Evolutionary conservation across 2,113 vertebrate species (phyloP).

Genomic region (Sardina pilchardus): DNA sequence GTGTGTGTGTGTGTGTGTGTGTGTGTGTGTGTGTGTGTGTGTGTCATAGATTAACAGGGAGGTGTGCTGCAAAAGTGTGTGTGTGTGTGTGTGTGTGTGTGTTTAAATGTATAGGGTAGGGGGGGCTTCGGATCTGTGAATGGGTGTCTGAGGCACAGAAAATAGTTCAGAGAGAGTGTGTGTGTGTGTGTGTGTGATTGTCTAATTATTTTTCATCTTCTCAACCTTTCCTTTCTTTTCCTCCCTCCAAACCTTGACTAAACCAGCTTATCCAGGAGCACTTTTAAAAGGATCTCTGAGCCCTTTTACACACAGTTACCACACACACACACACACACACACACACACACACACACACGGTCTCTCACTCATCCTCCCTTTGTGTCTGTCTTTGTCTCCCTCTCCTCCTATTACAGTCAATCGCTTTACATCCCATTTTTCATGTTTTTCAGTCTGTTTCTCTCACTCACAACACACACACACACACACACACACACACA

Average conservation of each 20-base stretch:
- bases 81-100: neutral
- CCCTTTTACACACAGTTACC: neutral
- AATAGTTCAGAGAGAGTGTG: neutral
- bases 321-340: conserved; percentile 2
- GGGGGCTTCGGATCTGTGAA: neutral
- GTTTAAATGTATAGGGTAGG: neutral
- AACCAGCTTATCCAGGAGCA: neutral
- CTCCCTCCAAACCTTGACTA: neutral
- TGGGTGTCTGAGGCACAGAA: neutral
- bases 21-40: neutral
- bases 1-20: neutral
- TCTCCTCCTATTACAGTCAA: no score
- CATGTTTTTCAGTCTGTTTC: no score
- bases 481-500: neutral
- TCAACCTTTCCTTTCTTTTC: neutral
- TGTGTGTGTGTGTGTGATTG: neutral
- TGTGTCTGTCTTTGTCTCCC: no score
- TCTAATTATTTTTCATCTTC: neutral
- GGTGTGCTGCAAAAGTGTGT: neutral
- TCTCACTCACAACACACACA: no score
- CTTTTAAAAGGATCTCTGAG: neutral
- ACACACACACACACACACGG: neutral
- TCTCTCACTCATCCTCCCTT: neutral
- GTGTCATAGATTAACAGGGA: neutral
- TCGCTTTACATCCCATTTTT: no score